Conservation (phyloP, 2,113 vertebrate species). For the Colius striatus region DNA sequence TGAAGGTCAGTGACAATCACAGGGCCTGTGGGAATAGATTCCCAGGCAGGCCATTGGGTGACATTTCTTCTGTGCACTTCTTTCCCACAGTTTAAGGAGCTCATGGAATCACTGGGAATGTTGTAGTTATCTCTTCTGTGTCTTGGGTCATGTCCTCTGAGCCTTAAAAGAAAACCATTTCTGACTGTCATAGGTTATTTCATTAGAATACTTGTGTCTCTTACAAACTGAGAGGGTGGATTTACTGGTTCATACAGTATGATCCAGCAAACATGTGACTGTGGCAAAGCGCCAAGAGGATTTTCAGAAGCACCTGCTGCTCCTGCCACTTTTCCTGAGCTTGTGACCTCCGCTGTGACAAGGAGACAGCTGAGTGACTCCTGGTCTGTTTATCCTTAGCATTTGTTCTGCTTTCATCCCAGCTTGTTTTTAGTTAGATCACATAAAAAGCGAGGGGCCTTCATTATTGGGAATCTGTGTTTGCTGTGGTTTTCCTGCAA, state of each 20-base stretch:
- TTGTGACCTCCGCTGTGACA: conserved; percentile 2
- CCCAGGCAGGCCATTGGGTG: background rate
- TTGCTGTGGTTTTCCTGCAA: background rate
- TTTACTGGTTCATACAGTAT: background rate
- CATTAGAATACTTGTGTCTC: background rate
- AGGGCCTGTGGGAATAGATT: background rate
- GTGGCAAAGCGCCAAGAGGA: background rate
- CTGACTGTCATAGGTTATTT: background rate
- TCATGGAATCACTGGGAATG: background rate
- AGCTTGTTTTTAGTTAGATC: background rate
- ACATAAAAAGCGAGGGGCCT: background rate
- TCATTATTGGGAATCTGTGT: background rate
- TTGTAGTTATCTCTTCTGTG: background rate
- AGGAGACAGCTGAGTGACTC: background rate
- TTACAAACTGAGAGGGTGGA: background rate
- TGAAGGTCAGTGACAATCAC: conserved; percentile 4
- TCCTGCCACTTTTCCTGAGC: background rate
- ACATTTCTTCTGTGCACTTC: background rate
- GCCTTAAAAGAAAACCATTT: background rate
- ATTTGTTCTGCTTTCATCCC: background rate
- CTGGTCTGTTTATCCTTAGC: background rate
- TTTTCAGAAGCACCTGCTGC: conserved; percentile 11
- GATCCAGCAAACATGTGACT: background rate
- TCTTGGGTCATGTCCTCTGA: background rate
- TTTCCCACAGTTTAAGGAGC: conserved; percentile 18